Conservation (phyloP, 2,113 vertebrate species). For the Percopsis transmontana region DNA sequence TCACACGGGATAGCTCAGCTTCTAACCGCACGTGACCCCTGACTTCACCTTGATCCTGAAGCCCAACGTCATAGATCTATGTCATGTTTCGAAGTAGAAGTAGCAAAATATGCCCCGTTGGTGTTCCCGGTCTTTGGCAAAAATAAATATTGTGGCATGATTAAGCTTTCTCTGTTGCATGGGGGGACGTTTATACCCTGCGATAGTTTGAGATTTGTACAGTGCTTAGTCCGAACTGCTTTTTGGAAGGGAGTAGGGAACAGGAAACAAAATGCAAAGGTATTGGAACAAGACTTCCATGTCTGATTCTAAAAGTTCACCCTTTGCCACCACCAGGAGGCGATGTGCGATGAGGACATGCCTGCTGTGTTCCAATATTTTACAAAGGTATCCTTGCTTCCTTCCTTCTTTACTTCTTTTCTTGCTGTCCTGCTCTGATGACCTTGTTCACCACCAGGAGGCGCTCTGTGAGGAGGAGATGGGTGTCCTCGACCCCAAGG, state of each 20-base stretch:
- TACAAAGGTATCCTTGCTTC: constrained; percentile 64
- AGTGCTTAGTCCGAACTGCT: constrained; percentile 5
- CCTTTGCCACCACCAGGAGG: constrained; percentile 78
- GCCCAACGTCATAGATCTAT: neutral
- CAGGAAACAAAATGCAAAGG: neutral
- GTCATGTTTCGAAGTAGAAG: neutral
- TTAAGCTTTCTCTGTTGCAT: neutral
- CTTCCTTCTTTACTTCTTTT: neutral
- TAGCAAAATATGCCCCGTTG: neutral
- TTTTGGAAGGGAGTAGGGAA: constrained; percentile 30
- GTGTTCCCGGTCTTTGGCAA: neutral
- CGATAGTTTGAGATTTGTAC: neutral
- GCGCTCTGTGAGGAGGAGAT: constrained; percentile 81
- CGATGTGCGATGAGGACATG: constrained; percentile 80
- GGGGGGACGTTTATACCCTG: neutral
- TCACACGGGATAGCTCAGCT: constrained; percentile 1
- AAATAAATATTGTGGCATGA: neutral
- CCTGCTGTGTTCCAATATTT: constrained; percentile 78
- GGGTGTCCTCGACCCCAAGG: constrained; percentile 83
- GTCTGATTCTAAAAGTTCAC: constrained; percentile 47
- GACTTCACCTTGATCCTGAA: constrained; percentile 18
- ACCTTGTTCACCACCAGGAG: constrained; percentile 58
- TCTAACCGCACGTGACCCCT: constrained; percentile 38
- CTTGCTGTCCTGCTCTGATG: constrained; percentile 21
- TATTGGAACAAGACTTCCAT: constrained; percentile 41